Evolutionary conservation across 2,888 invertebrate species (phyloP), one percentile per base, ranked within the genome.

Genomic region (Alsophila aescularia): DNA sequence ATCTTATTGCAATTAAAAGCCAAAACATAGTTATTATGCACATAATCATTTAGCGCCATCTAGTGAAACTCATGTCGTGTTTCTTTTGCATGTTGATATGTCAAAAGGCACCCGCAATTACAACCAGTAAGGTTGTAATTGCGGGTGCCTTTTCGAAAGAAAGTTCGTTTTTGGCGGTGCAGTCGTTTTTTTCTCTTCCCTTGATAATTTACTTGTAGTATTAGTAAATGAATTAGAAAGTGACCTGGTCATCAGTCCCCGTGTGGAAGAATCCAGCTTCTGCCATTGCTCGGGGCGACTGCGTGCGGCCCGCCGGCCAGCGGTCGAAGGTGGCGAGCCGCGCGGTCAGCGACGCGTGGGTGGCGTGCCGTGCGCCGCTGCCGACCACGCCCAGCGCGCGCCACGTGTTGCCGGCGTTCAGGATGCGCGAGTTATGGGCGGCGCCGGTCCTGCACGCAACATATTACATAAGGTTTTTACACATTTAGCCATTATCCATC

Each of bases 261-360:
- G 93, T 95, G 77, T 97, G 98, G 81, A 95, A 98, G 84, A 98
- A 97, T 2, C 98, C 98, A 14, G 98, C 97, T 50, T 95, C 95
- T 0, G 98, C 96, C 51, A 98, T 84, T 7, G 94, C 92, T 56
- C 95, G 93, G 0, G 97, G 96, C 0, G 94, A 94, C 82, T 97
- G 97, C 15, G 94, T 93, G 14, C 96, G 90, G 55, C 94, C 90
- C 2, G 93, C 91, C 0, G 97, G 96, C 98, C 98, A 98, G 52
- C 90, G 87, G 41, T 81, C 82, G 81, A 95, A 98, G 1, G 96
- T 95, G 31, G 93, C 91, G 34, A 96, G 77, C 24, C 98, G 92
- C 0, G 81, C 75, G 54, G 96, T 95, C 7, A 94, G 83, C 0
- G 96, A 94, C 0, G 95, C 93, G 77, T 93, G 94, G 64, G 93